Evolutionary conservation across 2,888 invertebrate species (phyloP).

Genomic region (Euproctis similis): DNA sequence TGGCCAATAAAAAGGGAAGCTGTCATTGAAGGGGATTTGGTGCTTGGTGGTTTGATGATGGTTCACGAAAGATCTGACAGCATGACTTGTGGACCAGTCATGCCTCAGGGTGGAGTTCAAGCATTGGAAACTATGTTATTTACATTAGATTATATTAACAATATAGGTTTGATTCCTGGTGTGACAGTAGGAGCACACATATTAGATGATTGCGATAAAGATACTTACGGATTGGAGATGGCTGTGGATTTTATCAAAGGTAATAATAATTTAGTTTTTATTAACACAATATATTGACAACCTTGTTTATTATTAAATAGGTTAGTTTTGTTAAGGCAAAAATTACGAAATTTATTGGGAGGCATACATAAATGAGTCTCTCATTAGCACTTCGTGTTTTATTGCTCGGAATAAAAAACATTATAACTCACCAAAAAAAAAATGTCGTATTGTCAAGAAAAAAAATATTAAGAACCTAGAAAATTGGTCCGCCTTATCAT

Average conservation of each 20-base stretch:
- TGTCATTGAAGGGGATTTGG: slow-evolving; percentile 89
- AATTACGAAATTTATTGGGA: no score
- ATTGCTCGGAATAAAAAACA: no score
- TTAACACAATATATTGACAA: no score
- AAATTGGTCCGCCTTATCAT: no score
- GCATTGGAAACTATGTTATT: slow-evolving; percentile 95
- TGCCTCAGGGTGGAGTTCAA: slow-evolving; percentile 94
- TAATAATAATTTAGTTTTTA: no score
- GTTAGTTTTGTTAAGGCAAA: no score
- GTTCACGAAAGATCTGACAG: slow-evolving; percentile 92
- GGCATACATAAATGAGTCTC: no score
- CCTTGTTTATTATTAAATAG: no score
- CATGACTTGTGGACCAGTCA: slow-evolving; percentile 92
- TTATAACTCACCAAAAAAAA: no score
- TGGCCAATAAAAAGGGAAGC: slow-evolving; percentile 93
- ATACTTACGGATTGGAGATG: slow-evolving; percentile 96
- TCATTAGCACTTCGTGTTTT: no score
- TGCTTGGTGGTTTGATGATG: slow-evolving; percentile 95
- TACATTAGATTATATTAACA: slow-evolving; percentile 88
- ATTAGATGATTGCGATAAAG: slow-evolving; percentile 96
- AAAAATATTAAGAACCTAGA: neutral
- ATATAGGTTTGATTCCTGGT: slow-evolving; percentile 81
- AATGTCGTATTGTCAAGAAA: slow-evolving; percentile 31
- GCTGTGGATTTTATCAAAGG: slow-evolving; percentile 98
- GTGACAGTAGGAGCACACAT: slow-evolving; percentile 90